Percentiles rank a stretch among this genome's conserved stretches.
Evolutionary conservation across 1,140 invertebrate genomes (phyloP).

Genomic region (Latrodectus geometricus): DNA sequence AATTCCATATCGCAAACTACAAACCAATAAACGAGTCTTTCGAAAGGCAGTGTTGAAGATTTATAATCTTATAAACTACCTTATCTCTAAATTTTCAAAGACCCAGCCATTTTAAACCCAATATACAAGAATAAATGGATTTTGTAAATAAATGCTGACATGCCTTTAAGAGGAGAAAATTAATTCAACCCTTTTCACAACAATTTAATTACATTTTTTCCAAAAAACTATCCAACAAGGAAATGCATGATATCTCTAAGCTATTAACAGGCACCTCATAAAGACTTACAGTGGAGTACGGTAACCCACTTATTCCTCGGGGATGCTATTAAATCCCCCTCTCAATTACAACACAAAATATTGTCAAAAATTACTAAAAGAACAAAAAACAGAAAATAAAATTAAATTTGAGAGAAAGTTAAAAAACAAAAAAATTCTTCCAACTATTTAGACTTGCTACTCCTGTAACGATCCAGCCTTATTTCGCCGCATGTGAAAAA

Average conservation of each 20-base stretch:
- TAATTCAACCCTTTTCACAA: neutral
- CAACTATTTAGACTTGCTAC: neutral
- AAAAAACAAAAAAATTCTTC: neutral
- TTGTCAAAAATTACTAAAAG: constrained; percentile 8
- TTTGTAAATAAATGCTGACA: neutral
- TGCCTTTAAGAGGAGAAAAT: neutral
- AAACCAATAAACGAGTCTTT: too few species aligned
- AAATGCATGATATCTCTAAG: neutral
- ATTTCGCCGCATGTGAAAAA: constrained; percentile 12
- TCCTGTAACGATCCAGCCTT: neutral
- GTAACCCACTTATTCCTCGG: neutral
- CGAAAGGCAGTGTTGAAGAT: too few species aligned
- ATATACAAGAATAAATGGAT: neutral
- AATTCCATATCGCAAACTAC: too few species aligned
- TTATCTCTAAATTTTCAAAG: too few species aligned
- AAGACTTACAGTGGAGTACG: neutral
- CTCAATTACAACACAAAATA: constrained; percentile 18
- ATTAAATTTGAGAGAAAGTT: neutral
- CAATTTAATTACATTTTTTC: neutral
- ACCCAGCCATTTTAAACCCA: neutral
- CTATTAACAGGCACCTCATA: neutral
- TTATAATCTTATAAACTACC: too few species aligned
- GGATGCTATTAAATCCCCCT: constrained; percentile 5
- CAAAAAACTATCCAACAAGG: neutral
- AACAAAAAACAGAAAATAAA: too few species aligned